Conservation (phyloP, 2,888 invertebrate species). For the Ophonus ardosiacus region DNA sequence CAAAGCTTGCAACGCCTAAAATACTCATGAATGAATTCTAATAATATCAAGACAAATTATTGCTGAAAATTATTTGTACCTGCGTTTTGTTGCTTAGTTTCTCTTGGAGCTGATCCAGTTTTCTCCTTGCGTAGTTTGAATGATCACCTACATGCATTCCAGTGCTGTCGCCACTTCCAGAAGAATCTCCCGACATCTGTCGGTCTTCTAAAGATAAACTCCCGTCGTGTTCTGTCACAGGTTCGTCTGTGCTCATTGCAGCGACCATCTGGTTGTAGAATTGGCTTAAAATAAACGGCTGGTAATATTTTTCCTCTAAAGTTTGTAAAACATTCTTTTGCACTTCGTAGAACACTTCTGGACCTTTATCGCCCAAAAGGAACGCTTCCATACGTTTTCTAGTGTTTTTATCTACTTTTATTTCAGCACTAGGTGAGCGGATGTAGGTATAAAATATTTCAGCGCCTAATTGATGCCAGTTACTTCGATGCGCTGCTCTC, state of each 20-base stretch:
- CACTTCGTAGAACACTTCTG: constrained; percentile 92
- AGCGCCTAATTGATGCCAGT: constrained; percentile 92
- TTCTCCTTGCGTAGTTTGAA: constrained; percentile 88
- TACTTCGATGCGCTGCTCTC: constrained; percentile 84
- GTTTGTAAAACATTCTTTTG: constrained; percentile 88
- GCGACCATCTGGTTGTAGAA: constrained; percentile 86
- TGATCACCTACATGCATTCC: constrained; percentile 86
- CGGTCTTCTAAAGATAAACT: constrained; percentile 78
- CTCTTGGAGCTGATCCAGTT: constrained; percentile 90
- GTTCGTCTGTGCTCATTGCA: constrained; percentile 82
- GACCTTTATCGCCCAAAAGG: constrained; percentile 87
- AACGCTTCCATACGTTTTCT: constrained; percentile 93
- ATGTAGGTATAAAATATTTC: constrained; percentile 95
- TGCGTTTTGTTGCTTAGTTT: constrained; percentile 90
- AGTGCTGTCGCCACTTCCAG: constrained; percentile 76
- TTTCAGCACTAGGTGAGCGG: constrained; percentile 87
- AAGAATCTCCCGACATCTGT: constrained; percentile 78
- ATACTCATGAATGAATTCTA: constrained; percentile 37
- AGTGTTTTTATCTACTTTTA: constrained; percentile 88
- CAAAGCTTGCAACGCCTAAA: constrained; percentile 87
- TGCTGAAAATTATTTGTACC: constrained; percentile 71
- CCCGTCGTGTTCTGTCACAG: constrained; percentile 73
- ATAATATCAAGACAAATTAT: constrained; percentile 7
- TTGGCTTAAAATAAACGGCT: constrained; percentile 91
- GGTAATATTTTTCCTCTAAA: constrained; percentile 92